phyloP scores from a whole-genome alignment of 2,888 invertebrate species.

The Neoaliturus tenellus region DNA sequence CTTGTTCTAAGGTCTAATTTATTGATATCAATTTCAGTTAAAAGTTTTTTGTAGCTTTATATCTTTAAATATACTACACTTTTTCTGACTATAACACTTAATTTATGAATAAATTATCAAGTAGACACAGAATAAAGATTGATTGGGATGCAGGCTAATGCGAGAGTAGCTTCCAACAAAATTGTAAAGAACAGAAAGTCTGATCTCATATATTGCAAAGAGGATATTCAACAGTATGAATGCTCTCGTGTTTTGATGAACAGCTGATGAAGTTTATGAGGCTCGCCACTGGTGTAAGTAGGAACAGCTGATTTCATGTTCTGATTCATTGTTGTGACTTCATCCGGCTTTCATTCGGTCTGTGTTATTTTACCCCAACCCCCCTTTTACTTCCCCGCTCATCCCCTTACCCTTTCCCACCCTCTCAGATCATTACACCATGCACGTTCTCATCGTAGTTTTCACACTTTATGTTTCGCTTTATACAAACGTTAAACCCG shows the following conservation, averaged over 20 bases:
- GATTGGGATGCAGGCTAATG: no score
- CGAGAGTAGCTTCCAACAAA: no score
- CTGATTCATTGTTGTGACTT: slow-evolving; percentile 26
- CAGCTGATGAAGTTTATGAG: slow-evolving; percentile 36
- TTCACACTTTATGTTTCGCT: slow-evolving; percentile 3
- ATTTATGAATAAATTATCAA: no score
- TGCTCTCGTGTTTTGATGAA: slow-evolving; percentile 28
- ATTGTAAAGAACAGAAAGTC: no score
- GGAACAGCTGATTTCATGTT: slow-evolving; percentile 42
- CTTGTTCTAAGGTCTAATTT: no score
- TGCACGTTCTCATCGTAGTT: background rate
- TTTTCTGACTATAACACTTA: no score
- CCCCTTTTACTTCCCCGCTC: background rate
- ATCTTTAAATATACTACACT: no score
- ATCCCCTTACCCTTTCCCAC: background rate
- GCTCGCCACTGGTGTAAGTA: slow-evolving; percentile 2
- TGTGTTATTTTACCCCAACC: background rate
- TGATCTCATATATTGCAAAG: background rate
- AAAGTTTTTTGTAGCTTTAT: no score
- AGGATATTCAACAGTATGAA: background rate
- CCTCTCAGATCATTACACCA: background rate
- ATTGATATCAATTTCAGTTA: no score
- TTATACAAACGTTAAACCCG: slow-evolving; percentile 3
- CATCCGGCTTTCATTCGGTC: slow-evolving; percentile 1
- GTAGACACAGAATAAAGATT: no score